These are phyloP conservation scores for Oikopleura albicans DNA, from an alignment of 23 tunicate genomes.

Conservation along the genomic window DNA sequence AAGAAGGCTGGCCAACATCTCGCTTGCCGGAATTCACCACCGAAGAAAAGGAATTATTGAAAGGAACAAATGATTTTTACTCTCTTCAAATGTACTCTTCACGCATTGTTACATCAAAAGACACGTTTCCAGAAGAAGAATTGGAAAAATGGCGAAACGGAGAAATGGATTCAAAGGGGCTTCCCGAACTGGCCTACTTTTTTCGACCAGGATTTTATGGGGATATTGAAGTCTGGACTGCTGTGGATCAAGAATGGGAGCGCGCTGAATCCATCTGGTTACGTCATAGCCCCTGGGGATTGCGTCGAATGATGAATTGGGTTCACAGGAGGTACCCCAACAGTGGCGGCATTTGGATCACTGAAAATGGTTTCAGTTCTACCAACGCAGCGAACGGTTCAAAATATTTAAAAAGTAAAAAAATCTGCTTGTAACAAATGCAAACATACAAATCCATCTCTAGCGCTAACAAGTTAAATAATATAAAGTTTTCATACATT, in stretches of 20 bases:
- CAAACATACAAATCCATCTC: too few species aligned
- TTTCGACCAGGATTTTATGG: slow-evolving; percentile 9
- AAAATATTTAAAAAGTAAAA: too few species aligned
- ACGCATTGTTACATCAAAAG: neutral
- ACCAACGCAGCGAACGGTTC: slow-evolving; percentile 38
- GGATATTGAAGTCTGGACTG: slow-evolving; percentile 10
- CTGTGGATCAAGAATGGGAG: slow-evolving; percentile 7
- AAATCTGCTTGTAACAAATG: too few species aligned
- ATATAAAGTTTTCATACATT: too few species aligned
- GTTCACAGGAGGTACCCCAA: slow-evolving; percentile 50
- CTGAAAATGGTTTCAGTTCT: slow-evolving; percentile 72
- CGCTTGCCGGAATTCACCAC: slow-evolving; percentile 67
- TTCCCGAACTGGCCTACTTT: neutral
- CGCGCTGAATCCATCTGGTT: slow-evolving; percentile 59
- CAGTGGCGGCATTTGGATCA: slow-evolving; percentile 43
- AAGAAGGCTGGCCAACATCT: slow-evolving; percentile 26
- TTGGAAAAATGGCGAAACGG: neutral
- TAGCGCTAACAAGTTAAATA: too few species aligned
- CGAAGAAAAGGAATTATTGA: slow-evolving; percentile 40
- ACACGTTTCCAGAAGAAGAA: neutral
- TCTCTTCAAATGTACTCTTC: slow-evolving; percentile 71
- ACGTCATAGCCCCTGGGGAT: slow-evolving; percentile 60
- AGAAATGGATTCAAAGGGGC: neutral
- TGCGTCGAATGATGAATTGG: slow-evolving; percentile 53
- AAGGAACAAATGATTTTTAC: slow-evolving; percentile 58